Base-by-base conservation (phyloP, 2,113 vertebrate species). In the Cephalopholis sonnerati region DNA sequence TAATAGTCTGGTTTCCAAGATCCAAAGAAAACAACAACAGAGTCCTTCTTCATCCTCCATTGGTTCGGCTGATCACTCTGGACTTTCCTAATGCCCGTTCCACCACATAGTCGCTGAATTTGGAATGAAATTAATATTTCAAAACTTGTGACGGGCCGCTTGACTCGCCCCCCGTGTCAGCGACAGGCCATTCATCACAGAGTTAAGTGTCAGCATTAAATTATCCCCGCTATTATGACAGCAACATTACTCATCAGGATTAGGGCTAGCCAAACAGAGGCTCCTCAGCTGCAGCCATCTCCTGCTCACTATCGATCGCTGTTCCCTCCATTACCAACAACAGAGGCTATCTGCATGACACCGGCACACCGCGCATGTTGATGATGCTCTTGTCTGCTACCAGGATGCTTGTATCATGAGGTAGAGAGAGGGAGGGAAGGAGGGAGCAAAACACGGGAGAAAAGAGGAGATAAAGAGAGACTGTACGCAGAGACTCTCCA, bases 191-290 rank as follows among this genome's bases (percentile, higher is more conserved):
- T 98, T 97, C 95, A 96, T 98, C 97, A 97, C 93, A 66, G 82
- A 86, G 95, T 96, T 97, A 96, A 97, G 97, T 96, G 96, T 97
- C 97, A 96, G 97, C 97, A 92, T 96, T 97, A 96, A 97, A 97
- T 97, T 96, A 96, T 97, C 96, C 96, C 92, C 22, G 90, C 95
- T 96, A 96, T 98, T 99, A 99, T 99, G 98, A 98, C 97, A 97
- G 97, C 94, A 91, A 94, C 97, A 97, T 99, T 97, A 97, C 97
- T 98, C 98, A 98, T 96, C 96, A 96, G 96, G 96, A 97, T 96
- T 95, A 96, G 95, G 95, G 95, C 90, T 84, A 83, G 91, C 63
- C 88, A 91, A 95, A 94, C 93, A 92, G 91, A 93, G 91, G 94
- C 92, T 95, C 93, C 93, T 91, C 95, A 86, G 95, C 94, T 85